Conservation (phyloP, 2,888 invertebrate genomes). For the Archaeoteleia sp. region DNA sequence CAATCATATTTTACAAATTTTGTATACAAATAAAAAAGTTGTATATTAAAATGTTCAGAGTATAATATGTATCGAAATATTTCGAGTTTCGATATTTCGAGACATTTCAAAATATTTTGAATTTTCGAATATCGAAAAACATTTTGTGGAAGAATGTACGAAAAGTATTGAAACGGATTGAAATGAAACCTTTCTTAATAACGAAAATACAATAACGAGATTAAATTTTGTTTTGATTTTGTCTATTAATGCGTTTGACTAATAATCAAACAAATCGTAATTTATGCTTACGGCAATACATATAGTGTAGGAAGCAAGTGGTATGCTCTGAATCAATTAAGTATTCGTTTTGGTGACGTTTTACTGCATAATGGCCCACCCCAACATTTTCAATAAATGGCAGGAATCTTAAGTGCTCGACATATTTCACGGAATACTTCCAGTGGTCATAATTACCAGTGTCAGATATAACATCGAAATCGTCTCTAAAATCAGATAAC, state of each 20-base stretch:
- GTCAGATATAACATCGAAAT: conserved; percentile 80
- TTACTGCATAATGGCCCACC: conserved; percentile 79
- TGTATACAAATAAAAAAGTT: too few species aligned
- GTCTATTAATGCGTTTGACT: conserved; percentile 4
- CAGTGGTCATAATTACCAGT: conserved; percentile 82
- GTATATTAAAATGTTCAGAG: too few species aligned
- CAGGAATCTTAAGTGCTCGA: conserved; percentile 80
- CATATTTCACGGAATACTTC: conserved; percentile 82
- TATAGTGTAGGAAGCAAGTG: conserved; percentile 79
- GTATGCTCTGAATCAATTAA: conserved; percentile 79
- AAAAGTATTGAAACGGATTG: too few species aligned
- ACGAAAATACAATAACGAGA: conserved; percentile 9
- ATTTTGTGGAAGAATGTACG: too few species aligned
- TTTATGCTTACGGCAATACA: conserved; percentile 80
- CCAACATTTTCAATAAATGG: conserved; percentile 79
- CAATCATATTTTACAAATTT: too few species aligned
- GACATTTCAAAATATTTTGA: too few species aligned
- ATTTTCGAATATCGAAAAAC: too few species aligned
- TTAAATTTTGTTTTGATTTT: conserved; percentile 7
- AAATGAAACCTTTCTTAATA: too few species aligned
- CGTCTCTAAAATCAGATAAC: conserved; percentile 77
- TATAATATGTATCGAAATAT: too few species aligned
- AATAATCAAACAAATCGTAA: neutral
- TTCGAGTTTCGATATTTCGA: too few species aligned
- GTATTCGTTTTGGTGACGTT: conserved; percentile 76